Conservation (phyloP, 2,888 invertebrate genomes). For the Drosophila nigricruria region DNA sequence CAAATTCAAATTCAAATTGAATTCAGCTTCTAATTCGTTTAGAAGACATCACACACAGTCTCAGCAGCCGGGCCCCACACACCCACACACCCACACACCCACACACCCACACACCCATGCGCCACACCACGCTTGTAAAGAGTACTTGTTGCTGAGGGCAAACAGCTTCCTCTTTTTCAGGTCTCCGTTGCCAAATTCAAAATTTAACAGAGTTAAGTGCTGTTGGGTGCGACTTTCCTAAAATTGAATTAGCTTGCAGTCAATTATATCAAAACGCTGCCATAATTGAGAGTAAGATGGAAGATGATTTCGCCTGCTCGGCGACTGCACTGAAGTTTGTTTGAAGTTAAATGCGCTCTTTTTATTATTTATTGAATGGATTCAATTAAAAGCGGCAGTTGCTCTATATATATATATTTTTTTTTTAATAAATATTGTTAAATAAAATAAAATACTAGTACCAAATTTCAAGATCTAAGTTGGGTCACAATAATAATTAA, state of each 20-base stretch:
- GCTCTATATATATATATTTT: too few relatives aligned
- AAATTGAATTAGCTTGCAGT: conserved; percentile 74
- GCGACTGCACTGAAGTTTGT: conserved; percentile 3
- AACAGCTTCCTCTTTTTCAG: conserved; percentile 17
- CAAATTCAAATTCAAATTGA: conserved; percentile 57
- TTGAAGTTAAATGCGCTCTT: not conserved
- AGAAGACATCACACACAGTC: conserved; percentile 25
- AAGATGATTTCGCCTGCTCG: conserved; percentile 12
- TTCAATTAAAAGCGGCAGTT: not conserved
- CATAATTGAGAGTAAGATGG: conserved; percentile 68
- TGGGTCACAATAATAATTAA: not conserved
- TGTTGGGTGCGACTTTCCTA: conserved; percentile 32
- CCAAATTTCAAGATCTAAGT: not conserved
- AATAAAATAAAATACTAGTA: not conserved
- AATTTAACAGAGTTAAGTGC: conserved; percentile 25
- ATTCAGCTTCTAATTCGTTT: conserved; percentile 59
- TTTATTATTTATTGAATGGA: not conserved
- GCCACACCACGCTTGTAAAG: conserved; percentile 15
- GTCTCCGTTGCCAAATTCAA: conserved; percentile 15
- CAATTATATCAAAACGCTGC: conserved; percentile 78
- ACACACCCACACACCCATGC: not conserved
- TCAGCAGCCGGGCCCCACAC: conserved; percentile 1
- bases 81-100: not conserved
- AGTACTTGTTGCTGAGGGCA: conserved; percentile 8
- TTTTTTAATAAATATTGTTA: not conserved